Evolutionary conservation across 2,797 vertebrate species (phyloP).

Genomic region (Rhynchotus rufescens): DNA sequence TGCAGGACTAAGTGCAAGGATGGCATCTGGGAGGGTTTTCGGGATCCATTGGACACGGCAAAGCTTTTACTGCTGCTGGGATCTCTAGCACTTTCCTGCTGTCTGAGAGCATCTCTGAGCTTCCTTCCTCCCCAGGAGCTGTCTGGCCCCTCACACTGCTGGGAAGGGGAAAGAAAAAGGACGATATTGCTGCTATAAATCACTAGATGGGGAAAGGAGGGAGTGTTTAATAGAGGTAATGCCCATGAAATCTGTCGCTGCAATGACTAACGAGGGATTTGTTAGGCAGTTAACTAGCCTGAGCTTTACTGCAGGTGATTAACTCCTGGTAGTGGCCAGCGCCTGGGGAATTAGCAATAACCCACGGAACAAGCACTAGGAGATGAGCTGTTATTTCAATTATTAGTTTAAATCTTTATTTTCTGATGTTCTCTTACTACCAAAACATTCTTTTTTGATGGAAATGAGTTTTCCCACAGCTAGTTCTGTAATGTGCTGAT

Average conservation of each 20-base stretch:
- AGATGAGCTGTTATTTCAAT: conserved; percentile 54
- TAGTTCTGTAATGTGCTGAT: neutral
- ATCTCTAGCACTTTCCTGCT: neutral
- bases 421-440: neutral
- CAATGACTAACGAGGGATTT: conserved; percentile 63
- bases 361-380: conserved; percentile 10
- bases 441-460: neutral
- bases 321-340: conserved; percentile 66
- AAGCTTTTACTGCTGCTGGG: neutral
- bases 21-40: neutral
- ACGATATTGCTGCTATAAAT: conserved; percentile 52
- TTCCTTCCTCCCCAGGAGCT: neutral
- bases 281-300: conserved; percentile 63
- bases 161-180: neutral
- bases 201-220: conserved; percentile 26
- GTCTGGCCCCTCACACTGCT: neutral
- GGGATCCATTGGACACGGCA: neutral
- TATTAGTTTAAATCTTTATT: conserved; percentile 53
- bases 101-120: fast-evolving
- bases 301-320: conserved; percentile 51
- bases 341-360: conserved; percentile 50
- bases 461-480: neutral
- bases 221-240: conserved; percentile 58
- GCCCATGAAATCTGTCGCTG: conserved; percentile 59
- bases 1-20: neutral